Conservation (phyloP, 2,113 vertebrate genomes). For the Tamias sibiricus region DNA sequence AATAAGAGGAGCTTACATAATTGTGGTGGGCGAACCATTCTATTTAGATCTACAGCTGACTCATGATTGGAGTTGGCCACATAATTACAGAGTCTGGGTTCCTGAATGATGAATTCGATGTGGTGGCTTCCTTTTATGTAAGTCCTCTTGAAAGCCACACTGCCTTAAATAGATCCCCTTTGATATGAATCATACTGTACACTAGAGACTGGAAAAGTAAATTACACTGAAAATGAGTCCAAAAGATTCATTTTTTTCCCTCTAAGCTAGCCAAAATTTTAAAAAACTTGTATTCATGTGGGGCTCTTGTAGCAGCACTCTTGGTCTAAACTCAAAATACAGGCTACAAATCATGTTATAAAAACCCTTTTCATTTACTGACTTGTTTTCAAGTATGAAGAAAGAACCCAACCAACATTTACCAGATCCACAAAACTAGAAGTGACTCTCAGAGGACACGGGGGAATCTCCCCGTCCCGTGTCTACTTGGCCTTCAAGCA, state of each 20-base stretch:
- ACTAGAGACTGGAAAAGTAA: constrained; percentile 44
- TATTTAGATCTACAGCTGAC: neutral
- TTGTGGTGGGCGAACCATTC: neutral
- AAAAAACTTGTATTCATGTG: constrained; percentile 18
- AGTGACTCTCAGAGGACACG: neutral
- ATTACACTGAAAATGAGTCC: constrained; percentile 24
- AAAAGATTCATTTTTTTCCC: neutral
- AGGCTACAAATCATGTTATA: constrained; percentile 25
- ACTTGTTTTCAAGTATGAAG: constrained; percentile 31
- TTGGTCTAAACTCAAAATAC: neutral
- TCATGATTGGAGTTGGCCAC: constrained; percentile 9
- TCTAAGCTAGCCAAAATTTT: neutral
- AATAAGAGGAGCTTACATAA: neutral
- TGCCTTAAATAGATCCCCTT: constrained; percentile 49
- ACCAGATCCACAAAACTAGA: neutral
- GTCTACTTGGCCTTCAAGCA: neutral
- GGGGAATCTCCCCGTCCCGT: neutral
- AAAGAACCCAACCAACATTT: constrained; percentile 23
- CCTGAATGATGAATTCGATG: constrained; percentile 21
- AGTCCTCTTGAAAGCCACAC: constrained; percentile 24
- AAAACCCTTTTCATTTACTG: constrained; percentile 8
- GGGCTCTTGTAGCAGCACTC: neutral
- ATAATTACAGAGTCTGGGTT: constrained; percentile 45
- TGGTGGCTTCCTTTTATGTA: neutral
- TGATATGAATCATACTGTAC: constrained; percentile 16